These are phyloP conservation scores for Notoglanidium macrostoma DNA, from an alignment of 2,797 vertebrate genomes.

Conservation along the genomic window DNA sequence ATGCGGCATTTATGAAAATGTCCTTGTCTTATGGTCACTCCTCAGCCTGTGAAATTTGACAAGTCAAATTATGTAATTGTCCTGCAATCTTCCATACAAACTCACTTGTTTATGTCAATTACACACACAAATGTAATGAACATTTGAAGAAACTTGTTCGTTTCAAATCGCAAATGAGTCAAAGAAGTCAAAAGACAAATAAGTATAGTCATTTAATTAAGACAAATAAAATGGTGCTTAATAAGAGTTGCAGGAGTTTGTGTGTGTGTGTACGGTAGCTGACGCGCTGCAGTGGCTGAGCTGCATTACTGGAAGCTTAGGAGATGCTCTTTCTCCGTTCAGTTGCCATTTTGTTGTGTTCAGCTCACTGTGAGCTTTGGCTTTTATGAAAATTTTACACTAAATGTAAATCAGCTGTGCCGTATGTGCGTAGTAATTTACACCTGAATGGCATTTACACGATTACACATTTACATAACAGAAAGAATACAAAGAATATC, in stretches of 20 bases:
- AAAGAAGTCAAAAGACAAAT: background rate
- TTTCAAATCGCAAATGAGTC: background rate
- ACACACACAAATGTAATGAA: background rate
- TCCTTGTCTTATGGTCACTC: background rate
- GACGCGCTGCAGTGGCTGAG: constrained; percentile 19
- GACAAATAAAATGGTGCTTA: background rate
- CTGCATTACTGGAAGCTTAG: constrained; percentile 62
- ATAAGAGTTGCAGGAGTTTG: background rate
- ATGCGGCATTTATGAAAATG: background rate
- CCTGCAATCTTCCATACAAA: background rate
- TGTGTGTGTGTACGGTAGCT: background rate
- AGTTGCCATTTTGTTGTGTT: background rate
- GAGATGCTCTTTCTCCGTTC: background rate
- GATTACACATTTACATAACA: too few relatives aligned
- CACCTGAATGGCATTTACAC: too few relatives aligned
- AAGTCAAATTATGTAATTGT: background rate
- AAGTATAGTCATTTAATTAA: background rate
- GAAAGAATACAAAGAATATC: background rate
- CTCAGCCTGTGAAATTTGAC: background rate
- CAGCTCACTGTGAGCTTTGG: background rate
- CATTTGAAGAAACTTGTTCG: background rate
- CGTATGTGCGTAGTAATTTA: background rate
- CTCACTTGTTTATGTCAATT: background rate
- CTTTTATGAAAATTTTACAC: background rate
- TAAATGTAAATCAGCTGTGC: background rate